Conservation (phyloP, 2,888 invertebrate genomes). For the Lasioglossum pauxillum region DNA sequence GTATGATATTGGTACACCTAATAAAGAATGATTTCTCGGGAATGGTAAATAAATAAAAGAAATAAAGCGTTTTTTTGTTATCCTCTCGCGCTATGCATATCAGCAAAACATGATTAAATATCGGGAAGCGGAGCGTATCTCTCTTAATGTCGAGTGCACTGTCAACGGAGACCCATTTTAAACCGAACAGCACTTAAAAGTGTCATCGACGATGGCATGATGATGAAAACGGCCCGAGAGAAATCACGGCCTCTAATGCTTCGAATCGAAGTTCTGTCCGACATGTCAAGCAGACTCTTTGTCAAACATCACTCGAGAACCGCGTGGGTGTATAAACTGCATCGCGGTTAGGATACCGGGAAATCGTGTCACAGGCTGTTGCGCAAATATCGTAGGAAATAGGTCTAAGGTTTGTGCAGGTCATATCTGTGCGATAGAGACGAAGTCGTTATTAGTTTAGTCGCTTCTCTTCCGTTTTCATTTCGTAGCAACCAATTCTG, state of each 20-base stretch:
- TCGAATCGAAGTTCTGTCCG: conserved; percentile 8
- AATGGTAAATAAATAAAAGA: background rate
- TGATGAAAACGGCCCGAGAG: conserved; percentile 36
- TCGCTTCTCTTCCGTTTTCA: no score
- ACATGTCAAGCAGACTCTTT: conserved; percentile 29
- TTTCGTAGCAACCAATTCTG: no score
- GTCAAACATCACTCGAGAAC: conserved; percentile 39
- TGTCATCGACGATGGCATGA: conserved; percentile 23
- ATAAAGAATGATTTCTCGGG: no score
- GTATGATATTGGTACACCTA: no score
- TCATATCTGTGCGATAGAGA: background rate
- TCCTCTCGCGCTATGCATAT: background rate
- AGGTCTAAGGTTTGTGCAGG: conserved; percentile 17
- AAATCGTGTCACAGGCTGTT: conserved; percentile 46
- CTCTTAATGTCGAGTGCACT: conserved; percentile 21
- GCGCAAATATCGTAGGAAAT: conserved; percentile 39
- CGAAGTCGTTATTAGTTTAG: background rate
- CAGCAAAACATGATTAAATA: background rate
- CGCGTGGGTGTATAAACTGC: conserved; percentile 35
- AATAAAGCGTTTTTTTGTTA: background rate
- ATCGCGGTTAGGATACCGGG: conserved; percentile 16
- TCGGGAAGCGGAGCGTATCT: background rate
- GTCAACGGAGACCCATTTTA: conserved; percentile 21
- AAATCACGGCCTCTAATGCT: conserved; percentile 3
- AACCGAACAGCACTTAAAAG: conserved; percentile 33